A percentile compares a stretch with the other conserved stretches of the same genome.
Evolutionary conservation across 2,888 invertebrate species (phyloP).

Genomic region (Lepidochitona cinerea): DNA sequence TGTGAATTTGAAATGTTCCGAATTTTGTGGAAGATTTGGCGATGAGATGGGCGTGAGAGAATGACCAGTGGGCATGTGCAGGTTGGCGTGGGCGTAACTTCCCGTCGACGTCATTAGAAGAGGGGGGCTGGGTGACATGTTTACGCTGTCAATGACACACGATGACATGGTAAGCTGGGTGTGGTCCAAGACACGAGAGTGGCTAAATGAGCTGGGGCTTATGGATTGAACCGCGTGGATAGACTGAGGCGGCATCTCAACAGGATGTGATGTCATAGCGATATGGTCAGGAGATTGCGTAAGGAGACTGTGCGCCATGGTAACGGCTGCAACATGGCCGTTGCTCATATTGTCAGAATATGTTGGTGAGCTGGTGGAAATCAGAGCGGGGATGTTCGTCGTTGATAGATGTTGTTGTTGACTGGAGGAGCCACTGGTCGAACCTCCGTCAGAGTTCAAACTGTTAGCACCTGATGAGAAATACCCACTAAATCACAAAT

Average conservation of each 20-base stretch:
- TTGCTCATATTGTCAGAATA: neutral
- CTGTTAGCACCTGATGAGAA: neutral
- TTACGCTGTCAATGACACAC: neutral
- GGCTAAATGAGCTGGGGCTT: neutral
- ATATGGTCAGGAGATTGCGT: neutral
- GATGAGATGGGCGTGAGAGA: slow-evolving; percentile 25
- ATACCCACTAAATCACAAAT: no score
- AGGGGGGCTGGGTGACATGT: neutral
- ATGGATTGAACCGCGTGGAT: neutral
- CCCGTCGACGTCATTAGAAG: neutral
- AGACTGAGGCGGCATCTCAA: neutral
- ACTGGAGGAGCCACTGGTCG: neutral
- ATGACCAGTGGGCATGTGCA: slow-evolving; percentile 21
- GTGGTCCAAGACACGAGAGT: neutral
- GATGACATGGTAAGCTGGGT: neutral
- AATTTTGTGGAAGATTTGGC: slow-evolving; percentile 13
- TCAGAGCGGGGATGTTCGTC: neutral
- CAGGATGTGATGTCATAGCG: neutral
- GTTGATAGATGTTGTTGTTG: neutral
- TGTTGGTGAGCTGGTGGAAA: neutral
- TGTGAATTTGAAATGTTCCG: slow-evolving; percentile 14
- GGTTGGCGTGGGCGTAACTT: neutral
- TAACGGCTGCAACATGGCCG: neutral
- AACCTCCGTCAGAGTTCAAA: neutral
- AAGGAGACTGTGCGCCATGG: neutral